A percentile compares a stretch with the other conserved stretches of the same genome.
phyloP scores from a whole-genome alignment of 92 coral and sea anemone genomes.

The Porites rus region DNA sequence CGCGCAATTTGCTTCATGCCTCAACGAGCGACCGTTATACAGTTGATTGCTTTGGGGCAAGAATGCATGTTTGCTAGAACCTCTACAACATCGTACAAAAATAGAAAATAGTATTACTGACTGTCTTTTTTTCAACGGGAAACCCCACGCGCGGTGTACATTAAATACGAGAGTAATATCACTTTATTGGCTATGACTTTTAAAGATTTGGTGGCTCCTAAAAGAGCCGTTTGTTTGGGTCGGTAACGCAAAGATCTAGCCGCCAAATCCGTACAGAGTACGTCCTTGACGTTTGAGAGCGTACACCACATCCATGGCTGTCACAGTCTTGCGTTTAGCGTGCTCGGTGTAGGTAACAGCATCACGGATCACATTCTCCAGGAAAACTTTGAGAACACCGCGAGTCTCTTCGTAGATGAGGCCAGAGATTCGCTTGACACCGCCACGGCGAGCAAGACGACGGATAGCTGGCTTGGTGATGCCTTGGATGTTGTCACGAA shows the following conservation, averaged over 20 bases:
- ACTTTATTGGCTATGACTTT: too few species aligned
- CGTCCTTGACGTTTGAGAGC: constrained; percentile 94
- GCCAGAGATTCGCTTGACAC: constrained; percentile 93
- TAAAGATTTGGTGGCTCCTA: too few species aligned
- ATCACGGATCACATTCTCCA: constrained; percentile 98
- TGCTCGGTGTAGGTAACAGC: constrained; percentile 96
- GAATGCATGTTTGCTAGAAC: too few species aligned
- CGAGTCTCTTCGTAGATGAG: constrained; percentile 98
- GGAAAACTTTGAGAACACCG: constrained; percentile 95
- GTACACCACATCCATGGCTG: constrained; percentile 96
- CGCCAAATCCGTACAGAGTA: constrained; percentile 95
- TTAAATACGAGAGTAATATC: too few species aligned
- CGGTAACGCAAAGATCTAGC: constrained; percentile 23
- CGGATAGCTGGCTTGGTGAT: constrained; percentile 89
- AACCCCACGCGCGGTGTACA: too few species aligned
- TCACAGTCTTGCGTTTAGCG: constrained; percentile 95
- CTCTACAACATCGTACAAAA: too few species aligned
- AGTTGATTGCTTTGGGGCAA: too few species aligned
- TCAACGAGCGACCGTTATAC: too few species aligned
- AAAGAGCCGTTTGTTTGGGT: too few species aligned
- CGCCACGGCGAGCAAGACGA: constrained; percentile 94
- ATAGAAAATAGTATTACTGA: too few species aligned
- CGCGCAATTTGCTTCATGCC: too few species aligned
- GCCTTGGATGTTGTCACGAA: constrained; percentile 96
- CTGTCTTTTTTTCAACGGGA: too few species aligned